These are phyloP conservation scores for Acanthosoma haemorrhoidale DNA, from an alignment of 2,888 invertebrate species.

Conservation along the genomic window DNA sequence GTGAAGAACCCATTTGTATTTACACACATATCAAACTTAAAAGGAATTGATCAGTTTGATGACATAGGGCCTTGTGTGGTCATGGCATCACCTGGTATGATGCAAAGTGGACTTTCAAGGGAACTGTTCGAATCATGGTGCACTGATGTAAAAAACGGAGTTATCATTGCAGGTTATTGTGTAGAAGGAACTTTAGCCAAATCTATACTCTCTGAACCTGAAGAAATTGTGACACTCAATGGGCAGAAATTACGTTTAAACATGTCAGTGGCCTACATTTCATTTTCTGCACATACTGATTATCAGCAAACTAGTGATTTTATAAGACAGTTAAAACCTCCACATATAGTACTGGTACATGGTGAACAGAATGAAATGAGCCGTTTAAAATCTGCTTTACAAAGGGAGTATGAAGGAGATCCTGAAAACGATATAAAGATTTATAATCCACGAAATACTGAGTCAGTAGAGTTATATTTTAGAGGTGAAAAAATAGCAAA, in stretches of 20 bases:
- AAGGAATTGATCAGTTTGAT: constrained; percentile 99
- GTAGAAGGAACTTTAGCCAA: constrained; percentile 88
- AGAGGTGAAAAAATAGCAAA: constrained; percentile 98
- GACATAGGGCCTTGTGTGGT: constrained; percentile 99
- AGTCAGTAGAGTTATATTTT: constrained; percentile 86
- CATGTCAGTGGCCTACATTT: constrained; percentile 98
- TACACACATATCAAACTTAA: constrained; percentile 90
- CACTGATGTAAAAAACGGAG: constrained; percentile 94
- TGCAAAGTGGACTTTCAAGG: constrained; percentile 95
- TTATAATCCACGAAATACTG: constrained; percentile 94
- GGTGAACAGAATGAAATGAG: constrained; percentile 99
- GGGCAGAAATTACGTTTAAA: constrained; percentile 94
- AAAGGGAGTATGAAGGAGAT: constrained; percentile 88
- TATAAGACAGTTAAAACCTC: constrained; percentile 86
- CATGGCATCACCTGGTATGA: constrained; percentile 99
- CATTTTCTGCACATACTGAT: constrained; percentile 98
- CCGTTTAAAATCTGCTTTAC: constrained; percentile 86
- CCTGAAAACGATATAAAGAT: constrained; percentile 74
- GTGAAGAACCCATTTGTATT: constrained; percentile 98
- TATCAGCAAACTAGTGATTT: constrained; percentile 98
- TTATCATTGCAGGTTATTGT: constrained; percentile 91
- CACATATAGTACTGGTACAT: constrained; percentile 94
- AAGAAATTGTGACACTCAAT: constrained; percentile 90
- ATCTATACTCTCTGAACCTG: constrained; percentile 93
- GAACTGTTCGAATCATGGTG: constrained; percentile 99